Evolutionary conservation across 2,797 vertebrate species (phyloP), one percentile per base, ranked within the genome.

Genomic region (Prunella strophiata): DNA sequence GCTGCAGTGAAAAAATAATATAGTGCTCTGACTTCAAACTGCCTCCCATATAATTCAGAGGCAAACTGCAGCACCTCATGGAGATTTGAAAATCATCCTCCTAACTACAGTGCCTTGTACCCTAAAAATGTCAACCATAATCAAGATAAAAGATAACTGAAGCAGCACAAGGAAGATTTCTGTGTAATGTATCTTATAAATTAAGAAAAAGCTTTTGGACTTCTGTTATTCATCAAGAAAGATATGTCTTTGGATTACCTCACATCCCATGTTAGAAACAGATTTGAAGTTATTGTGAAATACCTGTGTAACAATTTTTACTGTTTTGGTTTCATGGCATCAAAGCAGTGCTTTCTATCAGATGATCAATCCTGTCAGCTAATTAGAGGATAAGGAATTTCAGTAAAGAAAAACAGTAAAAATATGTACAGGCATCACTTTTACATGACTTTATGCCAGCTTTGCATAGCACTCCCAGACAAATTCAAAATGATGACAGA

Each of bases 191-290:
- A 85, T 84, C 58, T 96, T 94, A 94, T 93, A 89, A 92, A 95
- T 74, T 87, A 91, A 91, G 86, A 47, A 93, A 91, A 91, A 83
- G 63, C 71, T 68, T 91, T 87, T 85, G 92, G 94, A 96, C 88
- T 92, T 95, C 65, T 7, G 43, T 63, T 77, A 70, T 55, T 92
- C 65, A 77, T 95, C 93, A 88, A 75, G 67, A 80, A 67, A 73
- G 85, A 91, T 92, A 85, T 66, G 52, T 73, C 74, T 89, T 86
- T 54, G 92, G 66, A 52, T 78, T 88, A 72, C 57, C 78, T 83
- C 80, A 78, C 34, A 70, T 81, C 45, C 29, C 54, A 40, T 7
- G 25, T 55, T 85, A 89, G 58, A 76, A 88, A 94, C 45, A 66
- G 43, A 78, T 63, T 72, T 78, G 67, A 82, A 79, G 59, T 89